phyloP scores from a whole-genome alignment of 1,140 invertebrate species.

The Bombyx mori region DNA sequence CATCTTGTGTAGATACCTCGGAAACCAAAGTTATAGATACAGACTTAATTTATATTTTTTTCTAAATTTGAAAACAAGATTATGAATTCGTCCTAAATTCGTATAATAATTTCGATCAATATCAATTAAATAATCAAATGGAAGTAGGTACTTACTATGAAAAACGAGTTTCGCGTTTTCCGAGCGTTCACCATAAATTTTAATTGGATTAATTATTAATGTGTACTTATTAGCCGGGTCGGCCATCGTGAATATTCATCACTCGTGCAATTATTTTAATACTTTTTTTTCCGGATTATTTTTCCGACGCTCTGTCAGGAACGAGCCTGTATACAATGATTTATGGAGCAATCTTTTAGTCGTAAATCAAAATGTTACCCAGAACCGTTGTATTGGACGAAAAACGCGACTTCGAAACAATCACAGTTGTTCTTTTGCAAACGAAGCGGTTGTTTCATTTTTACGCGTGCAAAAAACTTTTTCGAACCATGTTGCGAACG shows the following conservation, averaged over 20 bases:
- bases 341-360: constrained; percentile 32
- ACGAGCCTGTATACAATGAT: constrained; percentile 17
- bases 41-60: too few species aligned
- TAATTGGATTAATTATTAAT: constrained; percentile 18
- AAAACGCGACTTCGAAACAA: constrained; percentile 24
- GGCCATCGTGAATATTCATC: too few species aligned
- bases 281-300: constrained; percentile 20
- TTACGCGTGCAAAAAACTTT: neutral
- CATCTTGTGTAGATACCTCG: too few species aligned
- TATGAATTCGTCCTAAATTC: too few species aligned
- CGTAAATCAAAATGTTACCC: constrained; percentile 30
- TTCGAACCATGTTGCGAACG: too few species aligned
- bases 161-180: neutral
- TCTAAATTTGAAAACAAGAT: too few species aligned
- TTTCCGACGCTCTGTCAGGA: constrained; percentile 16
- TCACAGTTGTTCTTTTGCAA: constrained; percentile 8
- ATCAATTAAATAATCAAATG: too few species aligned
- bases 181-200: neutral
- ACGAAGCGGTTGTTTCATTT: neutral
- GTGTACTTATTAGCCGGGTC: constrained; percentile 4
- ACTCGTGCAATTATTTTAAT: neutral
- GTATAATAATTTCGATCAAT: too few species aligned
- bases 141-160: too few species aligned
- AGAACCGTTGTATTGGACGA: constrained; percentile 6
- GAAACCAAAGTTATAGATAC: too few species aligned